Evolutionary conservation across 2,113 vertebrate species (phyloP).

Genomic region (Microcebus murinus): DNA sequence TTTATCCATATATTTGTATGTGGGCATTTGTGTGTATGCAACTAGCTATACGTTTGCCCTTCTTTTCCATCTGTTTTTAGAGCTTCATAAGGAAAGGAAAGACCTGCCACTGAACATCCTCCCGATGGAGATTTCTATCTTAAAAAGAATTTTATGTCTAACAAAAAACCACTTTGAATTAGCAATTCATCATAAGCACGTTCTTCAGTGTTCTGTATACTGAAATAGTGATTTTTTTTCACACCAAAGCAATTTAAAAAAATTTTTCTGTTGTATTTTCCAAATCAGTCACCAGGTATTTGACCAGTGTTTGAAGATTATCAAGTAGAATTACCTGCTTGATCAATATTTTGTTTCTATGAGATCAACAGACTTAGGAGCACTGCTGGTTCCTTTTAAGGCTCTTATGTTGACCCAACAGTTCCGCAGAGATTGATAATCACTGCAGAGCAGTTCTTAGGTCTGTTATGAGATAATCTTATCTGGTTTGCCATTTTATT

Average conservation of each 20-base stretch:
- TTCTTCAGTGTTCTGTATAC: not conserved
- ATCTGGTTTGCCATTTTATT: conserved; percentile 60
- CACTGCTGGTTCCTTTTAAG: not conserved
- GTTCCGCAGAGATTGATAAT: not conserved
- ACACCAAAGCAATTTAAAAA: not conserved
- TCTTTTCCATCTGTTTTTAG: not conserved
- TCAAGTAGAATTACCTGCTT: not conserved
- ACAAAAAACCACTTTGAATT: not conserved
- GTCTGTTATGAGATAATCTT: conserved; percentile 56
- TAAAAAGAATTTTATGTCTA: not conserved
- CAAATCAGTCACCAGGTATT: conserved; percentile 36
- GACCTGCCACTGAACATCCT: not conserved
- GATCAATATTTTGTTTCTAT: conserved; percentile 67
- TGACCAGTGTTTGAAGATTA: conserved; percentile 57
- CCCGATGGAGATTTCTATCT: not conserved
- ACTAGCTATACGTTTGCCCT: no score
- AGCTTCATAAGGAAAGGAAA: not conserved
- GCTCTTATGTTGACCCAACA: not conserved
- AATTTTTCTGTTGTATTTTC: not conserved
- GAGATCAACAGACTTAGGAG: not conserved
- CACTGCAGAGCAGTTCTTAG: not conserved
- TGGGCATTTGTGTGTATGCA: rapidly evolving
- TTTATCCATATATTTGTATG: no score
- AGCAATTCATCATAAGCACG: not conserved
- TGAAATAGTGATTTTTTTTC: conserved; percentile 20